Evolutionary conservation across 2,888 invertebrate species (phyloP).

Genomic region (Rhagium mordax): DNA sequence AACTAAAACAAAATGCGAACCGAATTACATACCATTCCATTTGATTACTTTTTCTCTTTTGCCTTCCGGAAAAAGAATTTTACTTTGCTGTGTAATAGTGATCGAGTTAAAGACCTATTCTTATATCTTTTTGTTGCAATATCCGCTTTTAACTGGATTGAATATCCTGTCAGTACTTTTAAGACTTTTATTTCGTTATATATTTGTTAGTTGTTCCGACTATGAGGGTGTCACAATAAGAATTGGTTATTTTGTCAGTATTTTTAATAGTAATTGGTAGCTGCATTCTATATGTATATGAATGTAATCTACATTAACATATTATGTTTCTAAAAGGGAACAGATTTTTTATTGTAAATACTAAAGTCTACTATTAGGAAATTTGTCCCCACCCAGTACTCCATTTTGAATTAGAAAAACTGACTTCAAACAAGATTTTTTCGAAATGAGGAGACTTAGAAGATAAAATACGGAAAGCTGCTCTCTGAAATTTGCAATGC

Average conservation of each 20-base stretch:
- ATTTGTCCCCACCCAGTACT: no score
- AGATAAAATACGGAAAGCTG: no score
- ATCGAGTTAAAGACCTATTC: neutral
- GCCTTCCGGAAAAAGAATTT: constrained; percentile 11
- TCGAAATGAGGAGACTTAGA: no score
- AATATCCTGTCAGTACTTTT: neutral
- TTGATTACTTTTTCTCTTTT: constrained; percentile 19
- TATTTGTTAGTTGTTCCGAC: neutral
- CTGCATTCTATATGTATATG: no score
- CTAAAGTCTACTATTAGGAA: no score
- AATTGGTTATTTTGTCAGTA: neutral
- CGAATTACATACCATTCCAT: constrained; percentile 33
- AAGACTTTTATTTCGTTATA: neutral
- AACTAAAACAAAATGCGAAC: constrained; percentile 29
- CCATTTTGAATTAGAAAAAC: no score
- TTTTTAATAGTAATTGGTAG: no score
- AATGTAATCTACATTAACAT: no score
- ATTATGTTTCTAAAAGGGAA: no score
- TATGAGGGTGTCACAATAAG: neutral
- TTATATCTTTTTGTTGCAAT: neutral
- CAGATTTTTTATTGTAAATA: no score
- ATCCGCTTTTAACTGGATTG: neutral
- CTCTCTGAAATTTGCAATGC: no score
- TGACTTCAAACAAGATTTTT: no score
- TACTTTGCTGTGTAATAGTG: constrained; percentile 4